These are phyloP conservation scores for Adoxophyes honmai DNA, from an alignment of 1,140 invertebrate genomes.

Conservation along the genomic window DNA sequence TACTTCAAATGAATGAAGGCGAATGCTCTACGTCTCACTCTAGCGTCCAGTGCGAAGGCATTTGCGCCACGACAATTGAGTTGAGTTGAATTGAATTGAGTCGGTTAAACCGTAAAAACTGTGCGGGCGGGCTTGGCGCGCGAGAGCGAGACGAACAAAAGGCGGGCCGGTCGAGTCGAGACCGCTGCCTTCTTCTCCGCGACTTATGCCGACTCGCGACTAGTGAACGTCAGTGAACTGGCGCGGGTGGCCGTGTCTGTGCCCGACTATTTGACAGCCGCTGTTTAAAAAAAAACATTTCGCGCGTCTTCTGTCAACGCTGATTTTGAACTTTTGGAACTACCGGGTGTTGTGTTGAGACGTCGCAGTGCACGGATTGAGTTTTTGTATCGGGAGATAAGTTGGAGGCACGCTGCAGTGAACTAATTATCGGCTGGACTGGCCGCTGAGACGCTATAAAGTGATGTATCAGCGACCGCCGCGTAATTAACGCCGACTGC, in stretches of 20 bases:
- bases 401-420: constrained; percentile 48
- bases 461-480: constrained; percentile 73
- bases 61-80: constrained; percentile 76
- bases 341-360: constrained; percentile 22
- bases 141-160: constrained; percentile 71
- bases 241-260: constrained; percentile 58
- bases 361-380: constrained; percentile 18
- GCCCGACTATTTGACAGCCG: constrained; percentile 51
- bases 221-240: constrained; percentile 72
- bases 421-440: constrained; percentile 43
- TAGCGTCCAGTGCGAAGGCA: constrained; percentile 73
- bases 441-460: constrained; percentile 63
- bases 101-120: constrained; percentile 74
- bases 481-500: constrained; percentile 68
- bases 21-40: constrained; percentile 66
- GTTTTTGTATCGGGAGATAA: constrained; percentile 30
- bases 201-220: constrained; percentile 66
- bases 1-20: constrained; percentile 37
- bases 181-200: constrained; percentile 74
- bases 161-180: constrained; percentile 59
- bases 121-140: constrained; percentile 66
- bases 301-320: constrained; percentile 59
- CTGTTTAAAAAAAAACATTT: constrained; percentile 50
- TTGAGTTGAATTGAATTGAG: constrained; percentile 77
- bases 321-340: constrained; percentile 50